Conservation (phyloP, 2,797 vertebrate genomes). For the Jordanella pulchra region DNA sequence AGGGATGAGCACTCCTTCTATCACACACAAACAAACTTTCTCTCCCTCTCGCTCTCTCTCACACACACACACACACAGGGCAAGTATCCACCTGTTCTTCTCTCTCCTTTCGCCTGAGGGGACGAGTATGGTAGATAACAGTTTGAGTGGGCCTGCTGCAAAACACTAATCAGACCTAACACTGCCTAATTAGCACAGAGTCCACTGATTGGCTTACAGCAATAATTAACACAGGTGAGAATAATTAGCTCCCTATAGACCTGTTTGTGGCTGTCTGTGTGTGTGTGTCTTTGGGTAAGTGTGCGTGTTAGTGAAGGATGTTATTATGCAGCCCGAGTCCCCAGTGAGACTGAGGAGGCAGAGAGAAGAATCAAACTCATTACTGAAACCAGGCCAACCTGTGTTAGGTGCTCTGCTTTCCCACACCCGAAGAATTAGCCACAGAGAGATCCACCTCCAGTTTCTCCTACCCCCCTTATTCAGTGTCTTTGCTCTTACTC, state of each 20-base stretch:
- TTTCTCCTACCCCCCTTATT: conserved; percentile 16
- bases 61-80: conserved; percentile 41
- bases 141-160: conserved; percentile 91
- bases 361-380: conserved; percentile 90
- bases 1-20: conserved; percentile 38
- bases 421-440: conserved; percentile 77
- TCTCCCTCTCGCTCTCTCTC: too few species aligned
- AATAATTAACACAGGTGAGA: conserved; percentile 99
- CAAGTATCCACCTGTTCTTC: conserved; percentile 81
- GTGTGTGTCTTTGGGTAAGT: conserved; percentile 25
- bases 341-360: conserved; percentile 84
- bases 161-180: conserved; percentile 88
- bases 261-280: conserved; percentile 77
- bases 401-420: conserved; percentile 82
- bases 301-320: conserved; percentile 76
- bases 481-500: conserved; percentile 20
- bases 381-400: conserved; percentile 87
- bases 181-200: conserved; percentile 95
- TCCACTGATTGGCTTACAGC: conserved; percentile 98
- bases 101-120: conserved; percentile 81
- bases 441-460: conserved; percentile 57
- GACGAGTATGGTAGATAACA: conserved; percentile 88
- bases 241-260: conserved; percentile 98
- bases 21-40: too few species aligned
- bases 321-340: conserved; percentile 88